Evolutionary conservation across 2,113 vertebrate species (phyloP).

Genomic region (Anhinga anhinga): DNA sequence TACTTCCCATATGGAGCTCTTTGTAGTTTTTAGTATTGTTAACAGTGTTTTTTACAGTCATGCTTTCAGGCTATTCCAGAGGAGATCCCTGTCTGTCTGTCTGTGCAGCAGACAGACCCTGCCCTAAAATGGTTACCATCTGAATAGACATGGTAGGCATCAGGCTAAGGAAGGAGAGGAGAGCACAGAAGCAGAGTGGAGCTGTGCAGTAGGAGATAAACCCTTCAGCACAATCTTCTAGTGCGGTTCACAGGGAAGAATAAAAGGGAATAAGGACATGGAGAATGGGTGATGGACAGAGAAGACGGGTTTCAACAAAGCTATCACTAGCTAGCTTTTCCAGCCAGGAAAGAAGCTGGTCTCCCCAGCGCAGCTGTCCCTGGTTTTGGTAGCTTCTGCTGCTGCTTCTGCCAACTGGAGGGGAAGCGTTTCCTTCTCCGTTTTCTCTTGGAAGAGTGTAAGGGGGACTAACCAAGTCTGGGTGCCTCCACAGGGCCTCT

Average conservation of each 20-base stretch:
- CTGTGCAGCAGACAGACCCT: neutral
- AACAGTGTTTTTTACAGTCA: neutral
- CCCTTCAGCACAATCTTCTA: neutral
- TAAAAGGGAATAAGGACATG: neutral
- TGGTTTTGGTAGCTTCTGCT: neutral
- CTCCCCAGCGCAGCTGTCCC: neutral
- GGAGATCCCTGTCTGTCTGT: neutral
- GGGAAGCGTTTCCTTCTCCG: neutral
- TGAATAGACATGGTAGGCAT: neutral
- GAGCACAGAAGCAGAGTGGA: neutral
- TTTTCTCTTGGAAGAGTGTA: neutral
- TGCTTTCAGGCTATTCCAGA: neutral
- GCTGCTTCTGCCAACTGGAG: neutral
- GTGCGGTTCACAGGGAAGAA: neutral
- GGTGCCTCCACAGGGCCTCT: neutral
- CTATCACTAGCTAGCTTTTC: neutral
- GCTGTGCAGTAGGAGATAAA: neutral
- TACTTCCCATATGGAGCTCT: slow-evolving; percentile 1
- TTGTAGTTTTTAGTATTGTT: neutral
- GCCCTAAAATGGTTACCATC: neutral
- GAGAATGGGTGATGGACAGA: neutral
- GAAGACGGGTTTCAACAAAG: neutral
- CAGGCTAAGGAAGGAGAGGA: neutral
- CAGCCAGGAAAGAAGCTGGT: neutral
- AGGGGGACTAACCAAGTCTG: neutral